phyloP scores from a whole-genome alignment of 2,888 invertebrate genomes.

The Lobophora halterata region DNA sequence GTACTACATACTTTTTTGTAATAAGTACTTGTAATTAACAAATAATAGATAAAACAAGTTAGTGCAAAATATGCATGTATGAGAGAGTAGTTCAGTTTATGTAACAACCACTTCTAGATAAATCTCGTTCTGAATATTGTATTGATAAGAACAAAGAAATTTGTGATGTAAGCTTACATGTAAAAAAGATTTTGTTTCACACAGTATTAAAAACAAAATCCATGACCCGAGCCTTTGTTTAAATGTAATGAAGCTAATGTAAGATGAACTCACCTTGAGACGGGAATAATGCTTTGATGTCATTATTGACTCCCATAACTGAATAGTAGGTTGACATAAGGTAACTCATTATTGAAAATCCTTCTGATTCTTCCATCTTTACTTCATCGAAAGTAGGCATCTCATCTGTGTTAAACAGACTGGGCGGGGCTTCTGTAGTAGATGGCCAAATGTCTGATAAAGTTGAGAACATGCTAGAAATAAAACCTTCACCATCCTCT shows the following conservation, averaged over 20 bases:
- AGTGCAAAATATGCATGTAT: no score
- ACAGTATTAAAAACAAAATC: no score
- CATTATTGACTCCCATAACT: conserved; percentile 57
- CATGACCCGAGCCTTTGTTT: neutral
- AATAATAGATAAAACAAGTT: no score
- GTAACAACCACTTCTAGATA: no score
- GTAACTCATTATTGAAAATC: conserved; percentile 62
- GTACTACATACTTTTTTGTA: no score
- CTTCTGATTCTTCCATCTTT: conserved; percentile 41
- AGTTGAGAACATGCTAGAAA: conserved; percentile 58
- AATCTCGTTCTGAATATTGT: no score
- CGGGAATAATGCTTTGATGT: conserved; percentile 64
- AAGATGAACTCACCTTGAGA: conserved; percentile 53
- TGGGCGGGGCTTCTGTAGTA: conserved; percentile 51
- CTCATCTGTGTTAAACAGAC: conserved; percentile 49
- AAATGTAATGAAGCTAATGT: neutral
- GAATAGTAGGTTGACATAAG: conserved; percentile 54
- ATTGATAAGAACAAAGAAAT: no score
- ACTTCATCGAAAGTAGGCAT: conserved; percentile 36
- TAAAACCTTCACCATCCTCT: no score
- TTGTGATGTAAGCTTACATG: no score
- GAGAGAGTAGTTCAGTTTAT: no score
- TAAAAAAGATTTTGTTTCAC: no score
- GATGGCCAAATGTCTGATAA: conserved; percentile 62
- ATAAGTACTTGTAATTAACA: no score